Evolutionary conservation across 2,113 vertebrate genomes (phyloP).

Genomic region (Neoarius graeffei): DNA sequence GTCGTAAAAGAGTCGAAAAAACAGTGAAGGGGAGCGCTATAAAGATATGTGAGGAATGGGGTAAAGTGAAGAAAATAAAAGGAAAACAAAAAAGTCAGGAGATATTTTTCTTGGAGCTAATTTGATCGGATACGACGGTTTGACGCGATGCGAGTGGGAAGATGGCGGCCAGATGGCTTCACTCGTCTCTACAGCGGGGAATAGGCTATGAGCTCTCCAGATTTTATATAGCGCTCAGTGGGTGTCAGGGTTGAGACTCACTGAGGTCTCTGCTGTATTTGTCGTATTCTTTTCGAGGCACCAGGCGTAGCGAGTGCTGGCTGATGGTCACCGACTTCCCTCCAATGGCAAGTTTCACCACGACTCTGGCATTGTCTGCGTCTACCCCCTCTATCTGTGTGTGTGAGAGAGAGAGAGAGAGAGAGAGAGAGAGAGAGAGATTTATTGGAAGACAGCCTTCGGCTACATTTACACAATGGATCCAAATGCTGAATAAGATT

Average conservation of each 20-base stretch:
- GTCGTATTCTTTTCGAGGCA: constrained; percentile 79
- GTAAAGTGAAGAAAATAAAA: too few relatives aligned
- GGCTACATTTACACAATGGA: neutral
- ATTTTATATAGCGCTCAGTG: too few relatives aligned
- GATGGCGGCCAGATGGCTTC: too few relatives aligned
- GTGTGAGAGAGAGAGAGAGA: constrained; percentile 2
- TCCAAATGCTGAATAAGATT: constrained; percentile 1
- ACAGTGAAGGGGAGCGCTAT: too few relatives aligned
- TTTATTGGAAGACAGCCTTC: neutral
- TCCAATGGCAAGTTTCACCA: constrained; percentile 82
- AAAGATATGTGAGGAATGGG: too few relatives aligned
- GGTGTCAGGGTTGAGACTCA: constrained; percentile 63
- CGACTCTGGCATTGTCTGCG: constrained; percentile 83
- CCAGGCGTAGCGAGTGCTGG: constrained; percentile 77
- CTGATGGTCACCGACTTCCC: constrained; percentile 78
- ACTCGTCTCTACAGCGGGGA: too few relatives aligned
- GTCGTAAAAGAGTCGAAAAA: too few relatives aligned
- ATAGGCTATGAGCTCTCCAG: too few relatives aligned
- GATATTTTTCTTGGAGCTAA: too few relatives aligned
- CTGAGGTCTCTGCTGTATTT: constrained; percentile 77
- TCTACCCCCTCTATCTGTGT: constrained; percentile 84
- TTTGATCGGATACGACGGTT: too few relatives aligned
- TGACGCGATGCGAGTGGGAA: too few relatives aligned
- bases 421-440: constrained; percentile 10
- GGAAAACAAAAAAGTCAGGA: too few relatives aligned